Evolutionary conservation across 2,888 invertebrate genomes (phyloP).

Genomic region (Cataglyphis altisquamis): DNA sequence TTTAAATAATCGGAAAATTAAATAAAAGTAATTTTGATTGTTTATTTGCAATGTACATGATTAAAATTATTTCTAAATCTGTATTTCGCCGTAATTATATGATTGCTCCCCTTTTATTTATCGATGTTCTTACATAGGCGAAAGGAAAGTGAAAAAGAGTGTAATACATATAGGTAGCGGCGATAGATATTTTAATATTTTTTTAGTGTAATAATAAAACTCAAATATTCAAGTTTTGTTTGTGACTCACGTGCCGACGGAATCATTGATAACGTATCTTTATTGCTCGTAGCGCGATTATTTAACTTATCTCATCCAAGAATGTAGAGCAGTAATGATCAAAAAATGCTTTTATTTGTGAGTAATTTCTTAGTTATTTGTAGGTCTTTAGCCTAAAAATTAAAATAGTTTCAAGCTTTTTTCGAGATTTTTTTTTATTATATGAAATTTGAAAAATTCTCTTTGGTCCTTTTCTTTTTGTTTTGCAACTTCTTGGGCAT

Average conservation of each 20-base stretch:
- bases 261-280: conserved; percentile 77
- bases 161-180: neutral
- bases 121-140: conserved; percentile 6
- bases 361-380: neutral
- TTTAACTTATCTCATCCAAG: conserved; percentile 71
- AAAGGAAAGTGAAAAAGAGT: conserved; percentile 18
- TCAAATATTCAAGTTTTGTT: conserved; percentile 41
- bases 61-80: neutral
- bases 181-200: conserved; percentile 25
- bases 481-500: neutral
- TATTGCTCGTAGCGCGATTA: conserved; percentile 62
- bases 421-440: neutral
- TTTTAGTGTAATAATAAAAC: conserved; percentile 29
- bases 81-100: neutral
- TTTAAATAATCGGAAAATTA: neutral
- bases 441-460: neutral
- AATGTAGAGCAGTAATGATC: conserved; percentile 52
- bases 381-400: neutral
- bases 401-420: neutral
- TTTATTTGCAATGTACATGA: neutral
- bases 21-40: neutral
- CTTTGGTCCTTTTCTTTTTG: neutral
- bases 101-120: neutral
- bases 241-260: conserved; percentile 64
- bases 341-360: conserved; percentile 25